These are phyloP conservation scores for Hepsetus odoe DNA, from an alignment of 2,113 vertebrate species.

Conservation along the genomic window DNA sequence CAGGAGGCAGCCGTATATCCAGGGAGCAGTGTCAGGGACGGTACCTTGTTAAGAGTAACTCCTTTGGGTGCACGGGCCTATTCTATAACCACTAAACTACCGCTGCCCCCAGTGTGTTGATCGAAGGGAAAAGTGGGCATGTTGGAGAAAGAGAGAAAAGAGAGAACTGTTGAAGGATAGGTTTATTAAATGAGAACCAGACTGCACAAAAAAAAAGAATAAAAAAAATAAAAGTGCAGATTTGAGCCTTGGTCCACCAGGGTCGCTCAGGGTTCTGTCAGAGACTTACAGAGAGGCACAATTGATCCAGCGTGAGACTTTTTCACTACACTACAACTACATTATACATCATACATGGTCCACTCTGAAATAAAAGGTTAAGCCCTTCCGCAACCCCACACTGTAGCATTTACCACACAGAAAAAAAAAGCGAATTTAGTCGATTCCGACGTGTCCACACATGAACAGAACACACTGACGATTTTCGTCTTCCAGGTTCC, in stretches of 20 bases:
- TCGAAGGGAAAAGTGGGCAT: conserved; percentile 40
- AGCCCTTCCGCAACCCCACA: background rate
- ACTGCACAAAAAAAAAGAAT: conserved; percentile 52
- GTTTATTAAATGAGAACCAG: conserved; percentile 60
- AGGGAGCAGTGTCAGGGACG: too few relatives aligned
- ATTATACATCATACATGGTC: background rate
- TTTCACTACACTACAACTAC: conserved; percentile 34
- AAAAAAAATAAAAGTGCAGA: background rate
- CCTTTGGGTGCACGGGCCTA: too few relatives aligned
- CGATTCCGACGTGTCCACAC: background rate
- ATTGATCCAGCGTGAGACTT: conserved; percentile 14
- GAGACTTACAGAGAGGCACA: conserved; percentile 28
- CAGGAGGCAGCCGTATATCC: too few relatives aligned
- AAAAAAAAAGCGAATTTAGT: background rate
- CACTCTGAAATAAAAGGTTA: background rate
- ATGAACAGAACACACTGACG: too few relatives aligned
- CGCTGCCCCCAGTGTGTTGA: too few relatives aligned
- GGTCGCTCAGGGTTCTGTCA: background rate
- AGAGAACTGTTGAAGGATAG: conserved; percentile 51
- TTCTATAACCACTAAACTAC: too few relatives aligned
- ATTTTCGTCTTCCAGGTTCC: too few relatives aligned
- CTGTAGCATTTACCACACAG: background rate
- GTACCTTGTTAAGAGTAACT: too few relatives aligned
- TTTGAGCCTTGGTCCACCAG: background rate
- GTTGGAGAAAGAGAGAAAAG: conserved; percentile 44